These are phyloP conservation scores for Mormyrus hasselquistii DNA, from an alignment of 2,797 vertebrate genomes.

Conservation along the genomic window DNA sequence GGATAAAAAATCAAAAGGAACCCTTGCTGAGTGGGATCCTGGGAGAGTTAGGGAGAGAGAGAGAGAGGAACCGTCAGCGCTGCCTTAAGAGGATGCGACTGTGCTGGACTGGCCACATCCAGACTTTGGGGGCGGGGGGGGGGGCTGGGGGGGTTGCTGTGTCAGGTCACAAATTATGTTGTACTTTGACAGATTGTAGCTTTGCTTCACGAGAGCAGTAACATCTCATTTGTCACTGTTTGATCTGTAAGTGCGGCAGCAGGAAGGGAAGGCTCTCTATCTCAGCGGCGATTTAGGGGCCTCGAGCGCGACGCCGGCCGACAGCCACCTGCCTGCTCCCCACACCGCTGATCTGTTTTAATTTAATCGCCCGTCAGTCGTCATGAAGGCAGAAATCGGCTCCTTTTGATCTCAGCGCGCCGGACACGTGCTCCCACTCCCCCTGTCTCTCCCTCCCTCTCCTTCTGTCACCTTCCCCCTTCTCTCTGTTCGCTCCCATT, in stretches of 20 bases:
- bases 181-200: conserved; percentile 88
- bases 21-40: neutral
- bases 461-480: neutral
- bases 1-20: neutral
- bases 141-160: conserved; percentile 65
- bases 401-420: conserved; percentile 60
- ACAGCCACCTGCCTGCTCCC: conserved; percentile 79
- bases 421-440: conserved; percentile 38
- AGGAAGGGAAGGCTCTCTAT: conserved; percentile 73
- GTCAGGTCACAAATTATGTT: conserved; percentile 78
- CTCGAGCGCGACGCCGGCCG: conserved; percentile 57
- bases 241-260: conserved; percentile 77
- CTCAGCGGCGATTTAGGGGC: conserved; percentile 75
- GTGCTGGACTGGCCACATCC: conserved; percentile 61
- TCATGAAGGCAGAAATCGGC: conserved; percentile 73
- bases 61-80: conserved; percentile 55
- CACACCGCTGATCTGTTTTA: conserved; percentile 77
- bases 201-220: conserved; percentile 81
- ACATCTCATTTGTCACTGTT: conserved; percentile 86
- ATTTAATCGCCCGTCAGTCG: conserved; percentile 79
- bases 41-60: neutral
- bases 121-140: conserved; percentile 60
- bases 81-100: conserved; percentile 69
- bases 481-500: neutral
- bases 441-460: conserved; percentile 16